Evolutionary conservation across 1,140 invertebrate genomes (phyloP), one percentile per base, ranked within the genome.

Genomic region (Halyomorpha halys): DNA sequence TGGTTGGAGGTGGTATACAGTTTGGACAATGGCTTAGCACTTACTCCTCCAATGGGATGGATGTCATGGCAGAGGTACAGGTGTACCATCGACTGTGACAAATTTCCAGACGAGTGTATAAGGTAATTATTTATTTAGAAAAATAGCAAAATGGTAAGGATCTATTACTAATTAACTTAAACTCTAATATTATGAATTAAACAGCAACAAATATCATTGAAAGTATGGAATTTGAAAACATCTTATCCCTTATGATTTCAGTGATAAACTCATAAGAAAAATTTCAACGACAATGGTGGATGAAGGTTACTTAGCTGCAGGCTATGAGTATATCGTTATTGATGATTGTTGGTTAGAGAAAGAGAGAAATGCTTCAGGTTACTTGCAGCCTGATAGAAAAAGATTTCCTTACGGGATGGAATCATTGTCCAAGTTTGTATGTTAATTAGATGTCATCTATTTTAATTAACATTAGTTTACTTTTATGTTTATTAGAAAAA

Each of bases 21-120:
- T 45, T 70, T 83, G 25, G 76, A 83, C 60, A 83, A 83, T 76
- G 82, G 82, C 2, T 68, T 83, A 30, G 81, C 80, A 3, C 68
- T 73, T 25, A 82, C 78, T 25, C 83, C 83, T 5, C 86, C 86
- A 1, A 88, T 90, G 86, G 87, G 87, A n/a, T 90, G 85, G 85
- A 76, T 89, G 70, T 80, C 85, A 3, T 89, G 87, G 87, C 79
- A 86, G 68, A 74, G 85, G 66, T 90, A 82, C 71, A 73, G 84
- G 51, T 90, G 87, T 72, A 80, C 85, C 63, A 82, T 76, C 2
- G 81, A 90, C 72, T 90, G 87, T 71, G 71, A 76, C 16, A 78
- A 74, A 47, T 83, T 84, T 71, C 84, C 84, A 14, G 74, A 85
- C 68, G 83, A 86, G 69, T 87, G 86, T 70, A 83, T 87, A 61